Evolutionary conservation across 2,888 invertebrate genomes (phyloP).

Genomic region (Torymus tubicola): DNA sequence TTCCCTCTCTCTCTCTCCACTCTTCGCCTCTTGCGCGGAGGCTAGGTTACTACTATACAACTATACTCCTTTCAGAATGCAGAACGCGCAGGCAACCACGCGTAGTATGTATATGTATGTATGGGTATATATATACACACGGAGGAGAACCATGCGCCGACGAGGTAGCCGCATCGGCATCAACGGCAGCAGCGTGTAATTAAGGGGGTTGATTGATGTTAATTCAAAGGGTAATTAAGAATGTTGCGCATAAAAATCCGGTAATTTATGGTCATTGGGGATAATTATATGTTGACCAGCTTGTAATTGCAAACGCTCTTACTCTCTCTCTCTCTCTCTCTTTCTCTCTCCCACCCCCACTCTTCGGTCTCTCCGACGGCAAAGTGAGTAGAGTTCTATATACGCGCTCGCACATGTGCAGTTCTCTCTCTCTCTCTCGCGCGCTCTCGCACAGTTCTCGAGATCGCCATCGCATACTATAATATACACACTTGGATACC

Average conservation of each 20-base stretch:
- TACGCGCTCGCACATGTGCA: constrained; percentile 32
- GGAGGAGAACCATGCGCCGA: no score
- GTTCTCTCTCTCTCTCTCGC: no score
- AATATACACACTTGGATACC: constrained; percentile 39
- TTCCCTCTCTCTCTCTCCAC: constrained; percentile 18
- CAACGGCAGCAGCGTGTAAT: constrained; percentile 71
- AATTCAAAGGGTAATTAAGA: constrained; percentile 77
- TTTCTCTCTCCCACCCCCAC: neutral
- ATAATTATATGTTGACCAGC: constrained; percentile 77
- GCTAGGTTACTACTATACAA: constrained; percentile 1
- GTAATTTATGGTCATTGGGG: constrained; percentile 77
- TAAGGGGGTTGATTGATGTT: constrained; percentile 77
- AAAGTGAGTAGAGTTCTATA: neutral
- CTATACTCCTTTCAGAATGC: constrained; percentile 24
- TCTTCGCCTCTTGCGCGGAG: constrained; percentile 23
- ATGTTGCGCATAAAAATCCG: constrained; percentile 76
- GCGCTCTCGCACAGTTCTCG: neutral
- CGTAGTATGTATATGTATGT: no score
- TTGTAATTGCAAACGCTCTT: constrained; percentile 74
- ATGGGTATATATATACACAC: no score
- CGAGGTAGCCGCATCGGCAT: constrained; percentile 63
- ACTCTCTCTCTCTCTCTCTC: neutral
- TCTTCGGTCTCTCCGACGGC: constrained; percentile 13
- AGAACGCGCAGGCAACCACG: constrained; percentile 1
- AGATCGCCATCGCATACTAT: constrained; percentile 11